Base-by-base conservation (phyloP, 2,888 invertebrate genomes). In the Eristalis intricaria region DNA sequence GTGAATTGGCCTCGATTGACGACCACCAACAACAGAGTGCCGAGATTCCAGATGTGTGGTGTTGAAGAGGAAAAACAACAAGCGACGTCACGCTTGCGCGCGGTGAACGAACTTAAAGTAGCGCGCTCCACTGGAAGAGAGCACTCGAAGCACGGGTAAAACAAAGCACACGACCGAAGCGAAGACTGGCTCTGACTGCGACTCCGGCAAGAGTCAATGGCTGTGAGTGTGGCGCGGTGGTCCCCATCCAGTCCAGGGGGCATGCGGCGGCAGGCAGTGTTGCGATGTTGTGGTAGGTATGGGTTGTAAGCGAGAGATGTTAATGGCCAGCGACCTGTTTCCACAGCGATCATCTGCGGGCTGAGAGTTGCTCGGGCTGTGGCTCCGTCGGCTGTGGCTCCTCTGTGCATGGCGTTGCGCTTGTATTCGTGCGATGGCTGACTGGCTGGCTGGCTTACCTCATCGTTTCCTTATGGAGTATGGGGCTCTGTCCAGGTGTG, bases 21-120 rank as follows among this genome's bases (percentile, higher is more conserved):
- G 38, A 10, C 15, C 43, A 29, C 64, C 43, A 26, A 50, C 69
- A 29, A 60, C 75, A 29, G 56, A 65, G 60, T 58, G 38, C 65
- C 70, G 38, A 32, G 22, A 56, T 65, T 40, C 71, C 29, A 71
- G 38, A 22, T 4, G 19, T 4, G 19, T 35, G 63, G 26, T 63
- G 5, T 3, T 56, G 40, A 65, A 73, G 40, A 66, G 66, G 22
- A 29, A 40, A 26, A 40, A 38, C 32, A 58, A 78, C 61, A 66
- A 78, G 22, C 58, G 75, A 87, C 87, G 87, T 87, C 87, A 87
- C 87, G 87, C 84, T 74, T 88, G 84, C 77, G 76, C 89, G 90
- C 91, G 92, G 92, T 92, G 91, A 92, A 92, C 91, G 92, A 92
- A 92, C 92, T 92, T 90, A 90, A 92, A 92, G 92, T 91, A 90